These are phyloP conservation scores for Hoplostethus atlanticus DNA, from an alignment of 2,797 vertebrate genomes.

Conservation along the genomic window DNA sequence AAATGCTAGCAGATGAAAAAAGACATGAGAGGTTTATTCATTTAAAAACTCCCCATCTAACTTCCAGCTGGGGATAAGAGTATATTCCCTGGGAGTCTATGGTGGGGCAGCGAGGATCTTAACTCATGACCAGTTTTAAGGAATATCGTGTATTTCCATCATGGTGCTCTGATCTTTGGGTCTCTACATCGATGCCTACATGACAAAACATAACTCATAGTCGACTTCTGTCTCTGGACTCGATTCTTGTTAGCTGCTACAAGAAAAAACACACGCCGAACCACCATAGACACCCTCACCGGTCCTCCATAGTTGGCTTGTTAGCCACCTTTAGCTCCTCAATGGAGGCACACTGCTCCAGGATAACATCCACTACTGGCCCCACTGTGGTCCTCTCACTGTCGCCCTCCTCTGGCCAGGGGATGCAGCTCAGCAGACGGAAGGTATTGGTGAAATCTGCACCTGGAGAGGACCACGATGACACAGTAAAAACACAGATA, in stretches of 20 bases:
- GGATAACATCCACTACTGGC: slow-evolving; percentile 75
- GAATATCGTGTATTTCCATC: no score
- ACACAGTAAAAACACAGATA: background rate
- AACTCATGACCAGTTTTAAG: no score
- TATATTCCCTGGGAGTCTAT: slow-evolving; percentile 31
- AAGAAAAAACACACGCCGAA: slow-evolving; percentile 10
- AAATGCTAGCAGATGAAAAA: slow-evolving; percentile 54
- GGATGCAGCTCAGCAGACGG: slow-evolving; percentile 82
- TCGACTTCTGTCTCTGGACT: no score
- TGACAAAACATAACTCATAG: no score
- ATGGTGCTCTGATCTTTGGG: no score
- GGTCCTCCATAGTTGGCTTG: slow-evolving; percentile 88
- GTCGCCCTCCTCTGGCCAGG: slow-evolving; percentile 65
- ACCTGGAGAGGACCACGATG: slow-evolving; percentile 66
- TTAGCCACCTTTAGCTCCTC: slow-evolving; percentile 89
- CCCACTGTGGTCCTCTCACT: slow-evolving; percentile 27
- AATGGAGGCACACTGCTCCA: slow-evolving; percentile 88
- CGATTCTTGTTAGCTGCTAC: background rate
- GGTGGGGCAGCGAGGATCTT: slow-evolving; percentile 27
- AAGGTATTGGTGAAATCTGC: slow-evolving; percentile 93
- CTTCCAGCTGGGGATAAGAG: background rate
- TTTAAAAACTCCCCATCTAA: no score
- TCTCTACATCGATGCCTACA: no score
- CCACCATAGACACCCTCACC: slow-evolving; percentile 77
- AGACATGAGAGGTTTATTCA: background rate